Base-by-base conservation (phyloP, 2,888 invertebrate species). In the Nycteola revayana region DNA sequence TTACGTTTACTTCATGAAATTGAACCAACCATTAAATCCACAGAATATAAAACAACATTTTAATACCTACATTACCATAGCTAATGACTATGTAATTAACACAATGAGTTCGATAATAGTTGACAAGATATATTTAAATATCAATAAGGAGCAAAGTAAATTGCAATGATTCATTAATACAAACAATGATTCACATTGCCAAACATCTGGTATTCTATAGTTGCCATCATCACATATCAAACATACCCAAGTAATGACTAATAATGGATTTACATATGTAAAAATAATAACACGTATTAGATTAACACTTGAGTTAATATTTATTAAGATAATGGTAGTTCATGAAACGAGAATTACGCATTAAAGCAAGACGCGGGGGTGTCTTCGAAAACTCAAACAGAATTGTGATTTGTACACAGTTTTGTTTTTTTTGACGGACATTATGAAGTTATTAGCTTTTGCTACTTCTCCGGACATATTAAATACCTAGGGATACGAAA, bases 161-260 rank as follows among this genome's bases (percentile, higher is more conserved):
- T 36, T 41, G 57, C 52, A 60, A 60, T 72, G 75, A 76, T 42
- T 74, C 70, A 76, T 68, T 66, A 58, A 51, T 46, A 56, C 60
- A 66, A 64, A 69, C 54, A 66, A 52, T 71, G 72, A 74, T 57
- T 76, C 73, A 73, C 45, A 23, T 59, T 52, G 54, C 55, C 66
- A 72, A 73, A 74, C 64, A 71, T 76, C 76, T 75, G 75, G 75
- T 64, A 56, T 60, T 3, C 20, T 50, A 50, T 49, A 50, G 52
- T 61, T 56, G 47, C 50, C 58, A 56, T 49, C 48, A 52, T 57
- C 48, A 49, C 49, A 21, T 58, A 57, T 54, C 51, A 58, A 53
- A 62, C 58, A 68, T 67, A 60, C 61, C 33, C 42, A 38, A 39
- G 24, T 28, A 33, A 63, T 75, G 75, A 73, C 46, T 73, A 68